Conservation (phyloP, 2,797 vertebrate species). For the Podarcis lilfordi region DNA sequence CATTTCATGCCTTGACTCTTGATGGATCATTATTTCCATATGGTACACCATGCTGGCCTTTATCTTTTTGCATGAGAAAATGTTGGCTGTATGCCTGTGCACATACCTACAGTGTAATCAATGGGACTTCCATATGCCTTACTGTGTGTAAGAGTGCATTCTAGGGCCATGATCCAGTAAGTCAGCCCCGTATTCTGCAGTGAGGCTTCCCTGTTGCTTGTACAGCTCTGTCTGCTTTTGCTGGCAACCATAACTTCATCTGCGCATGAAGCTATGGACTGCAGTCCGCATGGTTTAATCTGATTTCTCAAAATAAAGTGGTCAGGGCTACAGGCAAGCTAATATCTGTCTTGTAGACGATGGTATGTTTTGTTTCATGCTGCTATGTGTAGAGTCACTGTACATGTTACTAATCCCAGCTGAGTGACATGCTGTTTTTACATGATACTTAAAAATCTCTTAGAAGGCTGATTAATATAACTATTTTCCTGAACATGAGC, state of each 20-base stretch:
- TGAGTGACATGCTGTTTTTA: background rate
- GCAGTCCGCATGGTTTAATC: background rate
- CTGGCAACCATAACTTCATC: background rate
- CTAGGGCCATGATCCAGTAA: background rate
- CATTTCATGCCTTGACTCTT: slow-evolving; percentile 21
- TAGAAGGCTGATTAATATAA: background rate
- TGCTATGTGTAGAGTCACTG: too few relatives aligned
- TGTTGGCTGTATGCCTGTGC: slow-evolving; percentile 8
- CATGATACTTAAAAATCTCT: background rate
- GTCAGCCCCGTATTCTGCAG: background rate
- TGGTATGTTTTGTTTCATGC: background rate
- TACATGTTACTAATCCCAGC: background rate
- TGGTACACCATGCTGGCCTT: slow-evolving; percentile 14
- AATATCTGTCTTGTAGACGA: background rate
- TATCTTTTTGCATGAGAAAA: slow-evolving; percentile 19
- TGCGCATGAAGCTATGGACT: background rate
- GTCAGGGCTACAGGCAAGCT: background rate
- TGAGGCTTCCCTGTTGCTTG: background rate
- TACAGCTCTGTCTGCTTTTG: background rate
- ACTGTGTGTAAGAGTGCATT: background rate
- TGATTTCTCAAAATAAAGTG: background rate
- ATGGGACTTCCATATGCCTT: background rate
- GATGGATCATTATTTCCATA: slow-evolving; percentile 23
- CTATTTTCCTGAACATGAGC: background rate
- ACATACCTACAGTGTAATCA: slow-evolving; percentile 1